phyloP scores from a whole-genome alignment of 2,113 vertebrate genomes.

The Protobothrops flavoviridis region DNA sequence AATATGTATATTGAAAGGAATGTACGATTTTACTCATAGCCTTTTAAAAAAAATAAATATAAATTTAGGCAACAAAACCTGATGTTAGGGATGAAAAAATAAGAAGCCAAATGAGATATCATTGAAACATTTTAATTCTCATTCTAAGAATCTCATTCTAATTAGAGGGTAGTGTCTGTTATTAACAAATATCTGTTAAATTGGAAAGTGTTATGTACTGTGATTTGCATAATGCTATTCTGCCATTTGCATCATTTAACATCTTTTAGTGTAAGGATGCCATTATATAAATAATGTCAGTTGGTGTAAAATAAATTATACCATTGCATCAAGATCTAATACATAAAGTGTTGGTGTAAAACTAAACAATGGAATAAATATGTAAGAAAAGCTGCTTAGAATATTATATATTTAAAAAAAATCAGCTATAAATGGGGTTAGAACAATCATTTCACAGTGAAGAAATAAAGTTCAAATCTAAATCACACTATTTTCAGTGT shows the following conservation, averaged over 20 bases:
- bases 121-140: neutral
- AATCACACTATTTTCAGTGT: neutral
- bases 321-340: neutral
- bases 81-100: neutral
- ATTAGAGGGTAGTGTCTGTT: neutral
- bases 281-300: neutral
- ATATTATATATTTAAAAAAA: neutral
- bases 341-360: neutral
- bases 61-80: neutral
- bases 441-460: neutral
- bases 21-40: neutral
- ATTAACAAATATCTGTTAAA: neutral
- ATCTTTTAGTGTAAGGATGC: neutral
- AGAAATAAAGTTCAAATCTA: neutral
- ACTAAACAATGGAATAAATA: neutral
- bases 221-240: neutral
- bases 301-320: neutral
- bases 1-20: neutral
- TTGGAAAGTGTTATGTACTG: neutral
- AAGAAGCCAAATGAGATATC: neutral
- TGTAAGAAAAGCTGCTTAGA: neutral
- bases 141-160: neutral
- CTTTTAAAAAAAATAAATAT: neutral
- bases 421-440: neutral
- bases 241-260: neutral